Evolutionary conservation across 2,797 vertebrate genomes (phyloP).

Genomic region (Micrastur ruficollis): DNA sequence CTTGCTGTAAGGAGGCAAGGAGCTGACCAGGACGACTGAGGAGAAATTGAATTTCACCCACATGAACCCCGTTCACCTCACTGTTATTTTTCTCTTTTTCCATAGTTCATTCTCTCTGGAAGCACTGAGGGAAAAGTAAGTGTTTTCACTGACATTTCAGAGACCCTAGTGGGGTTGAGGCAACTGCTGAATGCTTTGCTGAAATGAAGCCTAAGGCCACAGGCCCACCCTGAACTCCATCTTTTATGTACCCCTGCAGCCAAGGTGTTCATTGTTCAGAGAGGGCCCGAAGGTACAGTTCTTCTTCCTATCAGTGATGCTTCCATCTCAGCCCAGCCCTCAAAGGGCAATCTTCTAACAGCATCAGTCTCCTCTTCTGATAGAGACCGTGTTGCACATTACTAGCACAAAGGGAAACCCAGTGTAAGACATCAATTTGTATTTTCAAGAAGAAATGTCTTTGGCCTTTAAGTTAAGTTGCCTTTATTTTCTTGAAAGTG

Average conservation of each 20-base stretch:
- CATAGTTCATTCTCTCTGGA: not conserved
- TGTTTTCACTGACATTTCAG: not conserved
- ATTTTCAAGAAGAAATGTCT: not conserved
- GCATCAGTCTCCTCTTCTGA: not conserved
- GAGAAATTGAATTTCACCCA: not conserved
- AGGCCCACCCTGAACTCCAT: not conserved
- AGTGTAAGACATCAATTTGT: not conserved
- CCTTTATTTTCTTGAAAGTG: not conserved
- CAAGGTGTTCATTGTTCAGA: not conserved
- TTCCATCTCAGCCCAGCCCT: not conserved
- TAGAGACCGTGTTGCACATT: not conserved
- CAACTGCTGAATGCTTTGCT: not conserved
- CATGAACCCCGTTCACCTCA: not conserved
- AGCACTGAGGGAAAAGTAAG: not conserved
- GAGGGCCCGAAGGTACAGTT: not conserved
- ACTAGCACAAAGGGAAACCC: not conserved
- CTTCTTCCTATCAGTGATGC: not conserved
- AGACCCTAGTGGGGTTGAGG: not conserved
- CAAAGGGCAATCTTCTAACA: not conserved
- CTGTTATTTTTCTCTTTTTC: not conserved
- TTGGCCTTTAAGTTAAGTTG: not conserved
- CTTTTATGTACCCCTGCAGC: not conserved
- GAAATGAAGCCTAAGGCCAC: not conserved
- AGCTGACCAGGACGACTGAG: not conserved
- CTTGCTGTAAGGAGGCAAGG: not conserved